These are phyloP conservation scores for Allolobophora icterica DNA, from an alignment of 2,888 invertebrate genomes.

Conservation along the genomic window DNA sequence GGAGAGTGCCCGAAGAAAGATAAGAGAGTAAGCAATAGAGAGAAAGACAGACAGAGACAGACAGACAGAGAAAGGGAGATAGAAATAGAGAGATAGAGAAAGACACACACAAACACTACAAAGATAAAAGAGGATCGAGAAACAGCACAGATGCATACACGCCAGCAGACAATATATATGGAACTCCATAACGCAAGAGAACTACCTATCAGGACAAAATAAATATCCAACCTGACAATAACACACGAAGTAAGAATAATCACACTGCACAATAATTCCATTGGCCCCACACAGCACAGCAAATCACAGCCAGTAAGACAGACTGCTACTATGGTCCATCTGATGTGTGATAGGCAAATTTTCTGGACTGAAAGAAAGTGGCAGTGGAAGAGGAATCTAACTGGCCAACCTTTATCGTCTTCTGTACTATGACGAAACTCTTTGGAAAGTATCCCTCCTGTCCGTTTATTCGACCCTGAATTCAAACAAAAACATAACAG, in stretches of 20 bases:
- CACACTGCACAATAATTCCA: too few relatives aligned
- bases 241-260: too few relatives aligned
- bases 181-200: too few relatives aligned
- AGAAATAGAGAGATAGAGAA: neutral
- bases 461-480: constrained; percentile 42
- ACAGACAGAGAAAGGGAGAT: neutral
- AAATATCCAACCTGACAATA: too few relatives aligned
- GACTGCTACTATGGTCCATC: too few relatives aligned
- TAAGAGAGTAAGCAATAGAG: neutral
- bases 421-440: constrained; percentile 41
- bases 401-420: constrained; percentile 28
- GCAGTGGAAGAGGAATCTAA: neutral
- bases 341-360: neutral
- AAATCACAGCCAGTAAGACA: too few relatives aligned
- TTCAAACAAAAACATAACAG: neutral
- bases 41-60: neutral
- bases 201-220: too few relatives aligned
- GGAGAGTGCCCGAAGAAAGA: neutral
- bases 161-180: too few relatives aligned
- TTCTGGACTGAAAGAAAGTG: neutral
- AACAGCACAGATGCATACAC: too few relatives aligned
- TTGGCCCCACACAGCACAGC: too few relatives aligned
- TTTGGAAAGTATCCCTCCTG: constrained; percentile 47
- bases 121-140: neutral
- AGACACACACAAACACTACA: neutral